phyloP scores from a whole-genome alignment of 2,888 invertebrate genomes.

The Leptogaster cylindrica region DNA sequence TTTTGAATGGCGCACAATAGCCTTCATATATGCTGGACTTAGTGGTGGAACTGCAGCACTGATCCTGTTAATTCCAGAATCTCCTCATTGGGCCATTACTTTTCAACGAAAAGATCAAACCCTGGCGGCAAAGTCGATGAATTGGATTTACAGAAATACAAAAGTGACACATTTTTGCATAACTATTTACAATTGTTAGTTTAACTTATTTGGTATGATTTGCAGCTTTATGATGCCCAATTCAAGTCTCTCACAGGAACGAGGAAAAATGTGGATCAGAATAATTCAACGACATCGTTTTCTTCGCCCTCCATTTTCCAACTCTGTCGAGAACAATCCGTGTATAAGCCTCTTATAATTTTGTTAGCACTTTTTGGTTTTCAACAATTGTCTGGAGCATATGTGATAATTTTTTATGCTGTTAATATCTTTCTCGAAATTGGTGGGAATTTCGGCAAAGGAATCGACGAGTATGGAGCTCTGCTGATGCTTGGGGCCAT shows the following conservation, averaged over 20 bases:
- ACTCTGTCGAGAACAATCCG: slow-evolving; percentile 51
- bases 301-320: not conserved
- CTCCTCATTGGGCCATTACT: slow-evolving; percentile 66
- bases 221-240: slow-evolving; percentile 41
- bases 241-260: not conserved
- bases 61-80: slow-evolving; percentile 64
- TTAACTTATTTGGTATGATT: not conserved
- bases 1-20: slow-evolving; percentile 64
- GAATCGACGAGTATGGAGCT: slow-evolving; percentile 49
- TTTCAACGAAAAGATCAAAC: slow-evolving; percentile 57
- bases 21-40: slow-evolving; percentile 61
- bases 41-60: slow-evolving; percentile 56
- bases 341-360: slow-evolving; percentile 64
- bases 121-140: slow-evolving; percentile 59
- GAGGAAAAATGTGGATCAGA: slow-evolving; percentile 2
- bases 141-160: slow-evolving; percentile 62
- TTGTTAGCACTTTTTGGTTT: slow-evolving; percentile 63
- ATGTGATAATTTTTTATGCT: slow-evolving; percentile 66
- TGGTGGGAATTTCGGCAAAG: slow-evolving; percentile 48
- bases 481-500: slow-evolving; percentile 48
- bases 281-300: not conserved
- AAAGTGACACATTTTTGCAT: slow-evolving; percentile 51
- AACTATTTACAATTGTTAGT: slow-evolving; percentile 11
- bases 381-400: slow-evolving; percentile 67
- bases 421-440: slow-evolving; percentile 49